These are phyloP conservation scores for Bombus difficillimus DNA, from an alignment of 1,140 invertebrate genomes.

Conservation along the genomic window DNA sequence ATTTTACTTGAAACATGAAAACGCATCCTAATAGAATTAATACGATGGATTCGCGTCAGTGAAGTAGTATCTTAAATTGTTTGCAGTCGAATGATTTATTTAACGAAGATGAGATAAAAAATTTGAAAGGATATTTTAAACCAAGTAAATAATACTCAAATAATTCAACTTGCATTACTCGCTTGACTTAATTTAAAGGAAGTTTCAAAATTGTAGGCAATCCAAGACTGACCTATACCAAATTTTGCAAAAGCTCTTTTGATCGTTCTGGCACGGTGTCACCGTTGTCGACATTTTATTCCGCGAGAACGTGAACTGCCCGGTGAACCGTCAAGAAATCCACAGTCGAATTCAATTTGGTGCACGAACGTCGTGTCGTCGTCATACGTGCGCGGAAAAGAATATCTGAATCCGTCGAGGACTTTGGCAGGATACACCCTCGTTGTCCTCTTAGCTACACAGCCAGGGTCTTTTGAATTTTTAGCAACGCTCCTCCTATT, in stretches of 20 bases:
- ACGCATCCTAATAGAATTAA: too few relatives aligned
- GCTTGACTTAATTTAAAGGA: too few relatives aligned
- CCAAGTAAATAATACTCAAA: too few relatives aligned
- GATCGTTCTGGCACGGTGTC: neutral
- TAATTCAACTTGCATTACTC: too few relatives aligned
- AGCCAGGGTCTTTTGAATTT: neutral
- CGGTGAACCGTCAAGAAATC: conserved; percentile 22
- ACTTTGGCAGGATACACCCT: conserved; percentile 9
- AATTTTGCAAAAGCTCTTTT: neutral
- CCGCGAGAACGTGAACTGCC: neutral
- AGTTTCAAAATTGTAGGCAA: too few relatives aligned
- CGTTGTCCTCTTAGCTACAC: conserved; percentile 11
- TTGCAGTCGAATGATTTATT: neutral
- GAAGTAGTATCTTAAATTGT: neutral
- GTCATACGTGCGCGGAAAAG: conserved; percentile 52
- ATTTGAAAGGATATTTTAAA: neutral
- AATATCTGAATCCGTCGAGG: conserved; percentile 21
- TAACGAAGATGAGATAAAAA: neutral
- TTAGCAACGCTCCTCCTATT: neutral
- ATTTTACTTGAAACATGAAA: too few relatives aligned
- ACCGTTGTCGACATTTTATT: conserved; percentile 20
- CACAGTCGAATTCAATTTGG: conserved; percentile 52
- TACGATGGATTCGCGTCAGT: too few relatives aligned
- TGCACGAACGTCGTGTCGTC: conserved; percentile 44
- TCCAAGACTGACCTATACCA: neutral